Base-by-base conservation (phyloP, 2,888 invertebrate species). In the Coronaproctus castanopsis region DNA sequence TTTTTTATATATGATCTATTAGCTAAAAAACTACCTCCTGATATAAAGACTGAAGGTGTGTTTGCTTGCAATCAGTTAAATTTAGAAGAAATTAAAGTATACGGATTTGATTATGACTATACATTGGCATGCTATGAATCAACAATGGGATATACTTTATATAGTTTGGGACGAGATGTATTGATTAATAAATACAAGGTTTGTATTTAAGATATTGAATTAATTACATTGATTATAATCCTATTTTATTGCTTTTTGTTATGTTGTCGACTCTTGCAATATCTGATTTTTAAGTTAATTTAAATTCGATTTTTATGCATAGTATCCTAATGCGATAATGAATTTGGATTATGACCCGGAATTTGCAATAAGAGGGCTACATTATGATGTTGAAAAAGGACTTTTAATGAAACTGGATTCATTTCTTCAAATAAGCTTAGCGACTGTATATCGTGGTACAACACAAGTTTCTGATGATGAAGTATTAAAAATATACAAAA, bases 31-130 rank as follows among this genome's bases (percentile, higher is more conserved):
- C 72, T 89, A 36, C 90, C 90, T 2, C 80, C 81, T 69, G 85
- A 90, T 77, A 90, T 91, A 1, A 86, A 90, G 69, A 80, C 84
- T 0, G 77, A 80, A 67, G 90, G 88, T 51, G 91, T 97, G 1
- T 97, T 95, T 75, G 92, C 93, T 14, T 96, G 95, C 73, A 97
- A 97, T 75, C 95, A 96, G 70, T 75, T 96, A 60, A 87, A 93
- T 71, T 75, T 97, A 57, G 79, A 84, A 64, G 87, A 92, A 72
- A 88, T 97, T 51, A 81, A 87, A 68, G 90, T 95, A 1, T 95
- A 93, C 76, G 91, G 97, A 51, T 97, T 97, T 76, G 97, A 97
- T 74, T 97, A 97, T 76, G 97, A 97, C 72, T 97, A 97, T 72
- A 97, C 97, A 0, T 72, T 97, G 67, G 96, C 96, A 1, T 88